These are phyloP conservation scores for Acronicta psi DNA, from an alignment of 2,888 invertebrate species.

Conservation along the genomic window DNA sequence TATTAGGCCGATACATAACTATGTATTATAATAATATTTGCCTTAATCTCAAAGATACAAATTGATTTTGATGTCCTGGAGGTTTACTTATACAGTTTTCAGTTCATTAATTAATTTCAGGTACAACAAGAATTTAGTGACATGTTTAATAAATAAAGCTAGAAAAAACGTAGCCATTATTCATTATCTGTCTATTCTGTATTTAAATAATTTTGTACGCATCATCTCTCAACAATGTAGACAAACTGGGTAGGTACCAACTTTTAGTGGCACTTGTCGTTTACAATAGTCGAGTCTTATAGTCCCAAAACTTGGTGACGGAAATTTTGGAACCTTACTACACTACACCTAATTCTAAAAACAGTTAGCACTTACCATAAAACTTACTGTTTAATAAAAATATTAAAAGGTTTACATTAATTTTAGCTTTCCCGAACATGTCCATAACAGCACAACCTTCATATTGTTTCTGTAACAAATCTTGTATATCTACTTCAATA, in stretches of 20 bases:
- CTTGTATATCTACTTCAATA: conserved; percentile 92
- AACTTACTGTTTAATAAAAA: conserved; percentile 93
- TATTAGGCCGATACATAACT: background rate
- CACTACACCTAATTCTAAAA: background rate
- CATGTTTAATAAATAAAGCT: no score
- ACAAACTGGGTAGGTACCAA: no score
- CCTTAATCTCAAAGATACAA: background rate
- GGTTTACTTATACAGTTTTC: background rate
- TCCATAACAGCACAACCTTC: conserved; percentile 93
- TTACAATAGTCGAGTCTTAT: no score
- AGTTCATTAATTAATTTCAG: background rate
- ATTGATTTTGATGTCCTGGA: background rate
- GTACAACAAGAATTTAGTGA: background rate
- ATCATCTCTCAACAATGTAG: no score
- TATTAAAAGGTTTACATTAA: conserved; percentile 93
- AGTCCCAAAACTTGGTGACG: no score
- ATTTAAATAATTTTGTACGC: no score
- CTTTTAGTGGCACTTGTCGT: no score
- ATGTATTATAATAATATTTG: background rate
- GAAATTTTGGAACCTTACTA: no score
- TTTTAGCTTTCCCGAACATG: conserved; percentile 93
- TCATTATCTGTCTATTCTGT: no score
- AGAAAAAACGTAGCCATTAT: no score
- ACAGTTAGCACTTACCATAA: conserved; percentile 88
- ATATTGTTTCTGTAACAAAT: conserved; percentile 92